Conservation (phyloP, 2,888 invertebrate genomes). For the Anagyrus pseudococci region DNA sequence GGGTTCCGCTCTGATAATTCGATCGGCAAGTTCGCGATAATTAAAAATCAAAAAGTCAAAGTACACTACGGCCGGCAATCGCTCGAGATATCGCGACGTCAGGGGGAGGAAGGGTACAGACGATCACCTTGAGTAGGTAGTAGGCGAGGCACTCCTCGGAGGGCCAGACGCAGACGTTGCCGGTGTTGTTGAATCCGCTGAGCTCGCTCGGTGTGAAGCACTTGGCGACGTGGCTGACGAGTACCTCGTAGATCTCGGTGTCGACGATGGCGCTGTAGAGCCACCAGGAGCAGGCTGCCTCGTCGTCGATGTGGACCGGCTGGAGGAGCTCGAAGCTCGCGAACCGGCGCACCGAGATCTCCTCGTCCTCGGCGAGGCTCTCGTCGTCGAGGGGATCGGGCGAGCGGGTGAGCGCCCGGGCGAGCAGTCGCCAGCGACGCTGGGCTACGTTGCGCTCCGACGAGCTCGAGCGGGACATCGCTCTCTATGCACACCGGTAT, state of each 20-base stretch:
- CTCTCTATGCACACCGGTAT: too few relatives aligned
- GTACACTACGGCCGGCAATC: neutral
- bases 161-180: constrained; percentile 82
- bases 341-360: constrained; percentile 61
- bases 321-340: constrained; percentile 58
- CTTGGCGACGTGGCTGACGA: constrained; percentile 68
- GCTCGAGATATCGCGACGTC: too few relatives aligned
- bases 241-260: constrained; percentile 64
- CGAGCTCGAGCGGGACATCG: too few relatives aligned
- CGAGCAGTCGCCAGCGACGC: constrained; percentile 74
- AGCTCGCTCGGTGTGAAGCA: constrained; percentile 74
- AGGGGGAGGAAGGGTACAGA: too few relatives aligned
- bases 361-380: constrained; percentile 41
- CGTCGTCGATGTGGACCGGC: constrained; percentile 47
- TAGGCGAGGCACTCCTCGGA: constrained; percentile 79
- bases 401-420: constrained; percentile 66
- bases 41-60: neutral
- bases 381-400: constrained; percentile 39
- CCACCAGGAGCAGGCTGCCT: constrained; percentile 64
- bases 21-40: too few relatives aligned
- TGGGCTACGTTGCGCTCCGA: constrained; percentile 63
- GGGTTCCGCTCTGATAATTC: too few relatives aligned
- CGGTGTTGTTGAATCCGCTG: constrained; percentile 84
- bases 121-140: constrained; percentile 67
- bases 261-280: constrained; percentile 65